phyloP scores from a whole-genome alignment of 2,113 vertebrate genomes.

The Thunnus thynnus region DNA sequence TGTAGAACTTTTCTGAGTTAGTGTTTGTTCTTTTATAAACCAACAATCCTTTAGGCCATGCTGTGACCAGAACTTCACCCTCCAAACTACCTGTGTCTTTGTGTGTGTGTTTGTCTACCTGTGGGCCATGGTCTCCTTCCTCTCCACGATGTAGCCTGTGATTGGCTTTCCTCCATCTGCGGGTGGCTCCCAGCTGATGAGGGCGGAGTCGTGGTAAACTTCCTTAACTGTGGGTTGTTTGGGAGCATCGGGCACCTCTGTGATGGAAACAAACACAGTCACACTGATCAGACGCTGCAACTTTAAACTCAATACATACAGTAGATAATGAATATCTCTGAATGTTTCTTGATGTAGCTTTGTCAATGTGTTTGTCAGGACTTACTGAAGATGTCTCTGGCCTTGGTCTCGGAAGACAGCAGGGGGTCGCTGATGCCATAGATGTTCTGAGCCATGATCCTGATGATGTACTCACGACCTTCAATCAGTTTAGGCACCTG shows the following conservation, averaged over 20 bases:
- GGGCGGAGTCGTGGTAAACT: conserved; percentile 92
- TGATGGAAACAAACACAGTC: conserved; percentile 29
- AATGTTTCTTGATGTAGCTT: neutral
- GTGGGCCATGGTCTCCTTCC: conserved; percentile 97
- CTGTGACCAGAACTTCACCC: too few relatives aligned
- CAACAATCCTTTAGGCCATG: too few relatives aligned
- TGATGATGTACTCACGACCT: conserved; percentile 95
- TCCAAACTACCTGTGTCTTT: neutral
- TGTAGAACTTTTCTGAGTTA: too few relatives aligned
- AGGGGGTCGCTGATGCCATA: conserved; percentile 97
- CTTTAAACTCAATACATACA: neutral
- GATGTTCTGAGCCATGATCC: conserved; percentile 97
- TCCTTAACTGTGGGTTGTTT: conserved; percentile 92
- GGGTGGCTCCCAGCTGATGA: conserved; percentile 95
- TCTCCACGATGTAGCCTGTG: conserved; percentile 95
- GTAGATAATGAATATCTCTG: too few relatives aligned
- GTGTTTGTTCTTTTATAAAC: too few relatives aligned
- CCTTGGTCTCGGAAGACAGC: conserved; percentile 92
- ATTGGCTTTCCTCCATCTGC: conserved; percentile 98
- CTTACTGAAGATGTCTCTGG: conserved; percentile 97
- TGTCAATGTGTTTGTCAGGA: conserved; percentile 2
- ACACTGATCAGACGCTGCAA: conserved; percentile 7
- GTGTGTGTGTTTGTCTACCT: conserved; percentile 84
- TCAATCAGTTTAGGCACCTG: conserved; percentile 94
- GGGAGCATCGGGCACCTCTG: conserved; percentile 96